Conservation (phyloP, 2,888 invertebrate genomes). For the Achlya flavicornis region DNA sequence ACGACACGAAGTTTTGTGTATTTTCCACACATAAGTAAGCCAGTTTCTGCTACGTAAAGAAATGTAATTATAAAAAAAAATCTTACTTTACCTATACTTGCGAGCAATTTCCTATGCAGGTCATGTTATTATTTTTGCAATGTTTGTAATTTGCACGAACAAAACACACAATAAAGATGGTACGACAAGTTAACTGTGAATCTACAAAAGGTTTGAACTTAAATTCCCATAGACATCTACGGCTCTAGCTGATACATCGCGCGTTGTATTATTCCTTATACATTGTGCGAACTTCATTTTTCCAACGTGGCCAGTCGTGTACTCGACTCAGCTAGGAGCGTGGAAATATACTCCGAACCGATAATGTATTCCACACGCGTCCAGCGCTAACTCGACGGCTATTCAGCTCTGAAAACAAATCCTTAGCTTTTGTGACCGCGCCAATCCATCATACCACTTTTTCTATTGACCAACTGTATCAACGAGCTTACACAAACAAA, state of each 20-base stretch:
- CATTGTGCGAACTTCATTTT: slow-evolving; percentile 49
- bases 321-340: slow-evolving; percentile 20
- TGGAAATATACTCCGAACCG: slow-evolving; percentile 46
- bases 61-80: background rate
- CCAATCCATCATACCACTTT: slow-evolving; percentile 77
- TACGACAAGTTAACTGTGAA: slow-evolving; percentile 38
- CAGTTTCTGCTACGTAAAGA: background rate
- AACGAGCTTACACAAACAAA: slow-evolving; percentile 78
- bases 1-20: background rate
- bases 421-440: slow-evolving; percentile 68
- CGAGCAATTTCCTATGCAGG: background rate
- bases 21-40: background rate
- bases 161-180: slow-evolving; percentile 26
- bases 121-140: slow-evolving; percentile 1
- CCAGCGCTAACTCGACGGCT: slow-evolving; percentile 67
- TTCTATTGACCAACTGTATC: slow-evolving; percentile 74
- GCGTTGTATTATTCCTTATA: slow-evolving; percentile 43
- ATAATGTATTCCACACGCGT: slow-evolving; percentile 78
- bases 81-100: no score
- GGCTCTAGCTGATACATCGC: slow-evolving; percentile 37
- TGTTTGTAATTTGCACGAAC: slow-evolving; percentile 19
- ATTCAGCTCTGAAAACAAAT: slow-evolving; percentile 81
- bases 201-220: slow-evolving; percentile 45
- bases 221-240: slow-evolving; percentile 46
- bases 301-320: slow-evolving; percentile 48